These are phyloP conservation scores for Heterochromis multidens DNA, from an alignment of 2,113 vertebrate species.

Conservation along the genomic window DNA sequence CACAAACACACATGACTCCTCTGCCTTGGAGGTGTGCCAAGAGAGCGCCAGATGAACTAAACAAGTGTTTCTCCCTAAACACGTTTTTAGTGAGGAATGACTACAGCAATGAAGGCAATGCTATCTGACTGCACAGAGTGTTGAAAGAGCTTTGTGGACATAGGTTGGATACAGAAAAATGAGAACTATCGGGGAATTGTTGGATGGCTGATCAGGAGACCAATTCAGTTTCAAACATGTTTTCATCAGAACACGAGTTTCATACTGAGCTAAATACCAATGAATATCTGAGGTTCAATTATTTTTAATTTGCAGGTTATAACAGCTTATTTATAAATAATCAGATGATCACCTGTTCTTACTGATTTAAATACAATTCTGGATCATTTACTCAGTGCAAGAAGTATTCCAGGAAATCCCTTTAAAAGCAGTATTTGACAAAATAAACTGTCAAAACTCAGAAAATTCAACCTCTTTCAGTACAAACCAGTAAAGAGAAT, in stretches of 20 bases:
- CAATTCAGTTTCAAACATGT: not conserved
- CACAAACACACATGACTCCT: not conserved
- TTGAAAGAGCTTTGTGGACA: not conserved
- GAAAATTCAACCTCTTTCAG: not conserved
- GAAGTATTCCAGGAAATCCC: not conserved
- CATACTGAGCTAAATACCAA: not conserved
- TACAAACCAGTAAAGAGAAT: not conserved
- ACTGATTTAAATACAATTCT: not conserved
- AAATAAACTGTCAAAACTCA: not conserved
- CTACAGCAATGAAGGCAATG: not conserved
- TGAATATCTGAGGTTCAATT: not conserved
- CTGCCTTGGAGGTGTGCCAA: constrained; percentile 12
- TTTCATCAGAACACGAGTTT: not conserved
- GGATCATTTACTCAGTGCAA: not conserved
- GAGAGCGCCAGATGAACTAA: not conserved
- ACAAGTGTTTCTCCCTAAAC: constrained; percentile 1
- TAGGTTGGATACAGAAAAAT: not conserved
- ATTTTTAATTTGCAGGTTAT: not conserved
- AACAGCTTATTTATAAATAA: not conserved
- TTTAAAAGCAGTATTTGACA: not conserved
- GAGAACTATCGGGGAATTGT: not conserved
- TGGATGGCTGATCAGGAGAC: not conserved
- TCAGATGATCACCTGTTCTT: not conserved
- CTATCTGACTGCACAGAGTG: not conserved
- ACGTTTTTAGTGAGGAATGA: not conserved